These are phyloP conservation scores for Grantiella picta DNA, from an alignment of 2,113 vertebrate genomes.

Conservation along the genomic window DNA sequence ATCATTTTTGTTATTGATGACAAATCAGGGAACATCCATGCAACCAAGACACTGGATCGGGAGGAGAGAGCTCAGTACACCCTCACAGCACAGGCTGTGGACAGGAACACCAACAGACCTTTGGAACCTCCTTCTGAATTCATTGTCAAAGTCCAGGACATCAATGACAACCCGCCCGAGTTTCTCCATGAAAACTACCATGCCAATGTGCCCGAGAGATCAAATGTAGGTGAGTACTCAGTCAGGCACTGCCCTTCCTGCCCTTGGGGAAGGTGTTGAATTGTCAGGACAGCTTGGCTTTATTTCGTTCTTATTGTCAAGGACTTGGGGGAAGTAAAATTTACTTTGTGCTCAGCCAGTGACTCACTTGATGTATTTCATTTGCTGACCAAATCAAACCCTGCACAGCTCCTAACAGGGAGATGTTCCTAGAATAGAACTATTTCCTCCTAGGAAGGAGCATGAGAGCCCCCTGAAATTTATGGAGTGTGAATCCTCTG, in stretches of 20 bases:
- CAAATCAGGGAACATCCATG: constrained; percentile 98
- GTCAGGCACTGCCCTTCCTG: background rate
- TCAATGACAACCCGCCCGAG: constrained; percentile 96
- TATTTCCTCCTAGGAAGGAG: background rate
- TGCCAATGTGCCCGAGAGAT: constrained; percentile 95
- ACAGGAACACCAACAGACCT: constrained; percentile 89
- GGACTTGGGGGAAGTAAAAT: background rate
- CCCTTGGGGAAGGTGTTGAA: background rate
- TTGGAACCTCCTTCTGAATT: constrained; percentile 96
- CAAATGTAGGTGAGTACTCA: constrained; percentile 91
- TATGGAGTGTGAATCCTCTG: background rate
- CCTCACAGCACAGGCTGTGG: constrained; percentile 93
- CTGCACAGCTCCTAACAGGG: background rate
- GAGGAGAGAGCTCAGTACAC: constrained; percentile 98
- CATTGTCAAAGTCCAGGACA: constrained; percentile 99
- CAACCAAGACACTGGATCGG: constrained; percentile 95
- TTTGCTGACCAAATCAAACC: background rate
- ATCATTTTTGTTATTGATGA: constrained; percentile 99
- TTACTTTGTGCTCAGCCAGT: background rate
- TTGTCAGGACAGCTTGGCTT: background rate
- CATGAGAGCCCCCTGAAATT: background rate
- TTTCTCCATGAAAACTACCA: constrained; percentile 95
- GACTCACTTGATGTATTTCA: background rate
- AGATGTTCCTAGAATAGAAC: background rate
- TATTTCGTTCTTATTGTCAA: background rate